A percentile compares a stretch with the other conserved stretches of the same genome.
phyloP scores from a whole-genome alignment of 2,797 vertebrate genomes.

The Pangasius djambal region DNA sequence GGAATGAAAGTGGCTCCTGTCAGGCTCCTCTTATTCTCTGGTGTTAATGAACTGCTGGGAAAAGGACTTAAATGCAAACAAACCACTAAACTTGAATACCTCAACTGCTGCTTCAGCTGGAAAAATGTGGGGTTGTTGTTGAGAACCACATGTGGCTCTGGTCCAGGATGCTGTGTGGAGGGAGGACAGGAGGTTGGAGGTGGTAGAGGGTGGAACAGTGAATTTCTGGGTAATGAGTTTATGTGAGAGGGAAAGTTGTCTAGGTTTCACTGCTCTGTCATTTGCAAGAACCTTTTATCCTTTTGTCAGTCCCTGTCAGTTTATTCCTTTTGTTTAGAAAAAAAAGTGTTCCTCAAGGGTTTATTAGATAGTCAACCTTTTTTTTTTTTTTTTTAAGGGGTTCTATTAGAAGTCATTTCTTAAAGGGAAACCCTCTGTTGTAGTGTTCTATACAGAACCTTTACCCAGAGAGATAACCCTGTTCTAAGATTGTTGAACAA shows the following conservation, averaged over 20 bases:
- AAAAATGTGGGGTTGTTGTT: slow-evolving; percentile 71
- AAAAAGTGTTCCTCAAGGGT: neutral
- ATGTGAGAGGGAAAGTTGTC: slow-evolving; percentile 13
- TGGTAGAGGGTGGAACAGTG: slow-evolving; percentile 68
- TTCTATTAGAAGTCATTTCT: neutral
- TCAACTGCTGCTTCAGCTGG: slow-evolving; percentile 40
- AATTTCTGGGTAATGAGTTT: slow-evolving; percentile 73
- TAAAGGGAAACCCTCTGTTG: neutral
- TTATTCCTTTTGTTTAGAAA: too few species aligned
- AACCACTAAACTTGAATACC: slow-evolving; percentile 52
- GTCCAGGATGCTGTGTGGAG: slow-evolving; percentile 68
- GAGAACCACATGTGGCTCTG: slow-evolving; percentile 68
- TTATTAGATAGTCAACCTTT: neutral
- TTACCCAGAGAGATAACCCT: neutral
- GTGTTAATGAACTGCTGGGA: slow-evolving; percentile 49
- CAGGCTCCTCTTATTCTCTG: slow-evolving; percentile 30
- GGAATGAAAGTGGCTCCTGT: slow-evolving; percentile 13
- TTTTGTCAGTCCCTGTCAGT: neutral
- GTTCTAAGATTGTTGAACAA: neutral
- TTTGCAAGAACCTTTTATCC: neutral
- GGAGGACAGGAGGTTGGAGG: slow-evolving; percentile 71
- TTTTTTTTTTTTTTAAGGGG: neutral
- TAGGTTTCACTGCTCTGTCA: neutral
- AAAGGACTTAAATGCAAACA: slow-evolving; percentile 59
- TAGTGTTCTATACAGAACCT: neutral